These are phyloP conservation scores for Stramonita haemastoma DNA, from an alignment of 2,888 invertebrate genomes.

Conservation along the genomic window DNA sequence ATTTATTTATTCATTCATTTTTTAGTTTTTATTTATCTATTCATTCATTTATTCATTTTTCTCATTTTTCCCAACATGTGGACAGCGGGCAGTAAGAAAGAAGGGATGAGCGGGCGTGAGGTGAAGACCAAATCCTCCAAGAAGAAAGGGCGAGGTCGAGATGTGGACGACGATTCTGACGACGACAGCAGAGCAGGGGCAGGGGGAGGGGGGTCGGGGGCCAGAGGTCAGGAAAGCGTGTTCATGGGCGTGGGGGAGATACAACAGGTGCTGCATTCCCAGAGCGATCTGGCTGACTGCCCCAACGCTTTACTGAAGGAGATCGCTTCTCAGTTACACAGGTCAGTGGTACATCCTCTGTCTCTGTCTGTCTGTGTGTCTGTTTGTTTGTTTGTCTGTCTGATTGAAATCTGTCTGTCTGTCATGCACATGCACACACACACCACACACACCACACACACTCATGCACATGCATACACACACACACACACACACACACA, in stretches of 20 bases:
- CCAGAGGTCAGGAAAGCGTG: constrained; percentile 44
- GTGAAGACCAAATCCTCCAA: constrained; percentile 96
- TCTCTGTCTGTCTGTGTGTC: no score
- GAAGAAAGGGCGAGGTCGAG: constrained; percentile 81
- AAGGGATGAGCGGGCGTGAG: constrained; percentile 85
- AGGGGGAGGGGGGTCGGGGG: neutral
- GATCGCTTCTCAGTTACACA: constrained; percentile 85
- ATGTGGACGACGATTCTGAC: constrained; percentile 83
- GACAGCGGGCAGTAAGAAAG: constrained; percentile 80
- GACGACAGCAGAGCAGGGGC: constrained; percentile 75
- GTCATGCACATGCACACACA: no score
- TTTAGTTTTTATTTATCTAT: no score
- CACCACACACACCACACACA: no score
- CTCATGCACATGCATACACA: no score
- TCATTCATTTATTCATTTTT: no score
- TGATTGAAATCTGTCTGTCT: no score
- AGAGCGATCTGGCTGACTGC: constrained; percentile 80
- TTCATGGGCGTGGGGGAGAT: constrained; percentile 82
- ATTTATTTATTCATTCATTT: no score
- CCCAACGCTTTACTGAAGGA: constrained; percentile 84
- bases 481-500: no score
- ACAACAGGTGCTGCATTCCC: constrained; percentile 80
- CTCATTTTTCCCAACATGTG: no score
- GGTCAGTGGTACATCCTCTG: constrained; percentile 81
- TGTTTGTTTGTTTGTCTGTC: no score